A percentile compares a stretch with the other conserved stretches of the same genome.
phyloP scores from a whole-genome alignment of 2,888 invertebrate species.

The Drosophila kanekoi region DNA sequence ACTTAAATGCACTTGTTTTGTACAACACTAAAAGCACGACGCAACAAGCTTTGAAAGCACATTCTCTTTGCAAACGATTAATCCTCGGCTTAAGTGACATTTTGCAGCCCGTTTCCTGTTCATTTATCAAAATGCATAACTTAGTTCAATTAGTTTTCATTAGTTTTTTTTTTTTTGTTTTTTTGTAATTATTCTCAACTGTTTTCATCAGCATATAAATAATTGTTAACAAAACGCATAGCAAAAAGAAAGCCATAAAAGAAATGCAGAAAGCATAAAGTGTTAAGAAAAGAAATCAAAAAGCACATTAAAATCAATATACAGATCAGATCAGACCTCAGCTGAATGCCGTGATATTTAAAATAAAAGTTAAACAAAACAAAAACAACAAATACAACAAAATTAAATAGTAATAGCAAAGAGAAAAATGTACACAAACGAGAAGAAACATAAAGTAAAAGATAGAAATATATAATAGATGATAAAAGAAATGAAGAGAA shows the following conservation, averaged over 20 bases:
- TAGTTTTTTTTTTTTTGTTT: conserved; percentile 1
- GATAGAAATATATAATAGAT: conserved; percentile 22
- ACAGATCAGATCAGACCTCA: conserved; percentile 82
- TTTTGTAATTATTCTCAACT: conserved; percentile 1
- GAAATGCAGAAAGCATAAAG: conserved; percentile 31
- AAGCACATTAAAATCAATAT: conserved; percentile 50
- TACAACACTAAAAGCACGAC: background rate
- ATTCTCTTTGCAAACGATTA: conserved; percentile 6
- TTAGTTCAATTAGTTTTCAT: conserved; percentile 45
- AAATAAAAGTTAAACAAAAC: conserved; percentile 69
- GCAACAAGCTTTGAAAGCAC: background rate
- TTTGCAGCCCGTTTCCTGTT: conserved; percentile 40
- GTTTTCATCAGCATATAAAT: conserved; percentile 2
- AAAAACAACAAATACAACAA: conserved; percentile 10
- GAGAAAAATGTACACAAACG: conserved; percentile 8
- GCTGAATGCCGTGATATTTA: conserved; percentile 84
- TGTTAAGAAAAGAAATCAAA: conserved; percentile 10
- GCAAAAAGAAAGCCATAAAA: conserved; percentile 44
- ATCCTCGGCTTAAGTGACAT: conserved; percentile 21
- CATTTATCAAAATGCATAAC: conserved; percentile 16
- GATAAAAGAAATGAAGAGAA: conserved; percentile 17
- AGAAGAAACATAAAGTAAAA: conserved; percentile 16
- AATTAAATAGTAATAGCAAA: conserved; percentile 1
- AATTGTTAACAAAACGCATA: conserved; percentile 36
- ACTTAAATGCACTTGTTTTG: conserved; percentile 3